These are phyloP conservation scores for Gyps fulvus DNA, from an alignment of 2,113 vertebrate genomes.

Conservation along the genomic window DNA sequence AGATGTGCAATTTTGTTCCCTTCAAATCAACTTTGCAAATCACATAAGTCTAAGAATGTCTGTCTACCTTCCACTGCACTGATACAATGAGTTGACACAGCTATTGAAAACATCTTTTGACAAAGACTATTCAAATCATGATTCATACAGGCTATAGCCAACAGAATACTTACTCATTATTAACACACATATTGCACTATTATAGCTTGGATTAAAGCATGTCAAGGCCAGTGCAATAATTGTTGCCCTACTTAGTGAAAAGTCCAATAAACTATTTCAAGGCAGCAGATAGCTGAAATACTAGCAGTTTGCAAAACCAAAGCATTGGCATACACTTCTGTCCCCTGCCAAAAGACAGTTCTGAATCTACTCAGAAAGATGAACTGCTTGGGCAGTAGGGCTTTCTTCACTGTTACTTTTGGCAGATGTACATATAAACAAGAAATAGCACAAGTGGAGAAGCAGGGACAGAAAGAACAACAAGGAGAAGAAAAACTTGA, in stretches of 20 bases:
- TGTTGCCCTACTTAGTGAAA: background rate
- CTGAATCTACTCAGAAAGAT: background rate
- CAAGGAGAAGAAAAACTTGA: background rate
- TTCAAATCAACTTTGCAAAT: background rate
- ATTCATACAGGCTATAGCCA: background rate
- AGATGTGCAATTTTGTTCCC: background rate
- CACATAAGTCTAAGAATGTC: background rate
- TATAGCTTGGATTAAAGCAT: background rate
- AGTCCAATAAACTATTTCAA: background rate
- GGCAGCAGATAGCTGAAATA: background rate
- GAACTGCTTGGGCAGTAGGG: background rate
- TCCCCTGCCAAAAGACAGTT: background rate
- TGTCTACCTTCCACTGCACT: background rate
- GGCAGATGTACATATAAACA: background rate
- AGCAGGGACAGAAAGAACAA: background rate
- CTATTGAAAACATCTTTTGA: background rate
- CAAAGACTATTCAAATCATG: background rate
- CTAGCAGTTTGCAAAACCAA: background rate
- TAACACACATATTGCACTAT: background rate
- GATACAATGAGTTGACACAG: background rate
- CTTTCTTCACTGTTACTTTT: background rate
- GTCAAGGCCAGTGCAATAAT: background rate
- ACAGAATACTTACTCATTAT: background rate
- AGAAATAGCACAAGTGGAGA: background rate
- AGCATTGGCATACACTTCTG: background rate